These are phyloP conservation scores for Entomobrya multifasciata DNA, from an alignment of 2,888 invertebrate species.

Conservation along the genomic window DNA sequence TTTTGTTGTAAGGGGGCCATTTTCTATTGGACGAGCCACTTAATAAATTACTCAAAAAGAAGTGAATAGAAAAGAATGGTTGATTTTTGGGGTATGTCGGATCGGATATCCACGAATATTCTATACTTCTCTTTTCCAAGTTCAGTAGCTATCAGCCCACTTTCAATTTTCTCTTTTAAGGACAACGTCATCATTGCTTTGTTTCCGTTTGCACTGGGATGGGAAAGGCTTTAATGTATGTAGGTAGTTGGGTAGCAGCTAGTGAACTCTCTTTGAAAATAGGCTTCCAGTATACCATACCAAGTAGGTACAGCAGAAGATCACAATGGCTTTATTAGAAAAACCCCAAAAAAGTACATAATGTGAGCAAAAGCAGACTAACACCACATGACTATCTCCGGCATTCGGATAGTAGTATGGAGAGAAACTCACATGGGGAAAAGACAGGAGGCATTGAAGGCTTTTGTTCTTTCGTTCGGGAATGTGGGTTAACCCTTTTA, in stretches of 20 bases:
- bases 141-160: too few species aligned
- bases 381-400: not conserved
- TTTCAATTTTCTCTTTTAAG: not conserved
- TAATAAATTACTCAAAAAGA: slow-evolving; percentile 58
- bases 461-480: slow-evolving; percentile 35
- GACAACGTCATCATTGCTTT: too few species aligned
- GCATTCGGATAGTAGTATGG: too few species aligned
- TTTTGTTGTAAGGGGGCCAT: not conserved
- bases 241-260: not conserved
- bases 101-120: slow-evolving; percentile 22
- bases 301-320: not conserved
- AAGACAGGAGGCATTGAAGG: not conserved
- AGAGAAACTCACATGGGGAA: too few species aligned
- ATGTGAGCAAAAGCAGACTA: not conserved
- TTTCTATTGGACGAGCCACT: slow-evolving; percentile 41
- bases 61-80: slow-evolving; percentile 9
- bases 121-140: too few species aligned
- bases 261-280: not conserved
- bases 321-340: slow-evolving; percentile 42
- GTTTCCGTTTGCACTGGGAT: not conserved
- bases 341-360: not conserved
- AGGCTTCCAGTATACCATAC: too few species aligned
- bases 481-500: slow-evolving; percentile 45
- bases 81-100: slow-evolving; percentile 33
- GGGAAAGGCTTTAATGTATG: too few species aligned